A percentile compares a stretch with the other conserved stretches of the same genome.
phyloP scores from a whole-genome alignment of 2,113 vertebrate species.

The Plestiodon gilberti region DNA sequence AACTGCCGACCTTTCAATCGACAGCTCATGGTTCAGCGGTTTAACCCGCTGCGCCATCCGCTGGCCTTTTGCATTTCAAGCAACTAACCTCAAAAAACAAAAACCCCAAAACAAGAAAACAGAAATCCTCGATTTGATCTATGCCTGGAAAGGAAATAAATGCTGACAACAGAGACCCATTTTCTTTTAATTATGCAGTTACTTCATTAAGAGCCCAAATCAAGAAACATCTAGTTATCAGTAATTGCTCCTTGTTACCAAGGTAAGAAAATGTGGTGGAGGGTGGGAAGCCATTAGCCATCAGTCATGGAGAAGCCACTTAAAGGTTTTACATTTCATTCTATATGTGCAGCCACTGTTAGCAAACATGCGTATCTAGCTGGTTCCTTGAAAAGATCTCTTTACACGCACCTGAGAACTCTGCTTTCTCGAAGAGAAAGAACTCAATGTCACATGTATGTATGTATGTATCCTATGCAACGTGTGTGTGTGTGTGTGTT shows the following conservation, averaged over 20 bases:
- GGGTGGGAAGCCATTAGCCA: no score
- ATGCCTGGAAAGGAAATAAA: constrained; percentile 57
- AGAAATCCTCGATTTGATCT: constrained; percentile 72
- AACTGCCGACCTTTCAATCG: no score
- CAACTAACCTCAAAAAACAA: constrained; percentile 56
- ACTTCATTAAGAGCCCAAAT: constrained; percentile 70
- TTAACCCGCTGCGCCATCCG: no score
- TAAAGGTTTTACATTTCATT: not conserved
- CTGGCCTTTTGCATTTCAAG: no score
- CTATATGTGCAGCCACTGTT: not conserved
- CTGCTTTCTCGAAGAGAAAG: not conserved
- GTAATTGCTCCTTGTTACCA: constrained; percentile 38
- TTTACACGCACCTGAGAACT: not conserved
- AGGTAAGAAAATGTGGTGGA: constrained; percentile 31
- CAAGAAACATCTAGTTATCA: constrained; percentile 60
- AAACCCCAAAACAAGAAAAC: constrained; percentile 62
- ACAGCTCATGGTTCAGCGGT: no score
- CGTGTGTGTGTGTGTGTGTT: no score
- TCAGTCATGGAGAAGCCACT: no score
- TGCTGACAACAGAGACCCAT: constrained; percentile 68
- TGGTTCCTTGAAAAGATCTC: not conserved
- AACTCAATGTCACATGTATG: no score
- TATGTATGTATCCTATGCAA: no score
- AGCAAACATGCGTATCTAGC: not conserved
- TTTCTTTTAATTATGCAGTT: constrained; percentile 74